phyloP scores from a whole-genome alignment of 2,888 invertebrate genomes.

The Andrena marginata region DNA sequence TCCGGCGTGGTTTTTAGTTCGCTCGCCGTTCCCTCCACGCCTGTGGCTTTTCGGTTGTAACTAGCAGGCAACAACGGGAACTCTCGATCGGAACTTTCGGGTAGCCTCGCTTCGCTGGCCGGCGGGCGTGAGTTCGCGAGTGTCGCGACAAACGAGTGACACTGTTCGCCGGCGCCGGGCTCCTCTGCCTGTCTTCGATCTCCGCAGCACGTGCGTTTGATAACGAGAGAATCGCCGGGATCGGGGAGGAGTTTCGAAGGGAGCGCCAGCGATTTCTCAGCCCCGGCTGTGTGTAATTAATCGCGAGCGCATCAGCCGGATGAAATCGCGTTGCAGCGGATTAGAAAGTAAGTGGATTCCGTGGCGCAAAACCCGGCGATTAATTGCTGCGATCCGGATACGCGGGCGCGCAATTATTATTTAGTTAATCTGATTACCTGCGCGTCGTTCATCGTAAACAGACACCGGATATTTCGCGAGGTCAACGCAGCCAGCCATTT shows the following conservation, averaged over 20 bases:
- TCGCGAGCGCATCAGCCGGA: conserved; percentile 19
- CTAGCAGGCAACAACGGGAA: background rate
- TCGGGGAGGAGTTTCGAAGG: background rate
- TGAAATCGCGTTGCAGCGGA: conserved; percentile 23
- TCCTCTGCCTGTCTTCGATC: background rate
- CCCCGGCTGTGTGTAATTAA: conserved; percentile 29
- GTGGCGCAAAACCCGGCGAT: conserved; percentile 16
- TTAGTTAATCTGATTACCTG: conserved; percentile 45
- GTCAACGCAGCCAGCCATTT: conserved; percentile 8
- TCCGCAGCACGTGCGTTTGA: background rate
- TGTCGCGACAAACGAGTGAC: background rate
- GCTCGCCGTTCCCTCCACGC: background rate
- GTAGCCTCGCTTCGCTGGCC: background rate
- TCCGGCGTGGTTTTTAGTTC: conserved; percentile 9
- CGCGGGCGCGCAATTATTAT: conserved; percentile 30
- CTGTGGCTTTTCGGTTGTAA: background rate
- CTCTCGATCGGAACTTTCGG: background rate
- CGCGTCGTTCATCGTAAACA: conserved; percentile 9
- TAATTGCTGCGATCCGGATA: conserved; percentile 16
- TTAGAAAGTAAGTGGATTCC: conserved; percentile 43
- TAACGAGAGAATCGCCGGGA: background rate
- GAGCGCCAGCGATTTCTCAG: background rate
- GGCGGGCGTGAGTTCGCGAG: background rate
- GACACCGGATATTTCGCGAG: conserved; percentile 23
- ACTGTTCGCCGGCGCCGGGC: background rate